These are phyloP conservation scores for Bibio marci DNA, from an alignment of 2,888 invertebrate species.

Conservation along the genomic window DNA sequence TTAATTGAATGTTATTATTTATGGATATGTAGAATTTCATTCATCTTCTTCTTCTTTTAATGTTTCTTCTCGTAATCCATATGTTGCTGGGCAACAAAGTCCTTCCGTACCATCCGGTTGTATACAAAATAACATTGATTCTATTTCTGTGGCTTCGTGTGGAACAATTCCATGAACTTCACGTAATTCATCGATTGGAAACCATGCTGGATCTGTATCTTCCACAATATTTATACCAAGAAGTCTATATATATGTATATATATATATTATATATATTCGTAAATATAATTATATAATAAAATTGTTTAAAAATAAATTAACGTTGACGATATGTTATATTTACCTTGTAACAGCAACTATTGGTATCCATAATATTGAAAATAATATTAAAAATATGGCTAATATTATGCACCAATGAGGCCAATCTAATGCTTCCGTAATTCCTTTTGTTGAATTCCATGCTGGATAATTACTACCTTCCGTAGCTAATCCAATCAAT, in stretches of 20 bases:
- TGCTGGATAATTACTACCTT: slow-evolving; percentile 71
- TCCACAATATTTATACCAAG: slow-evolving; percentile 66
- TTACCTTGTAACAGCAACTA: slow-evolving; percentile 63
- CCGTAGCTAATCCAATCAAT: slow-evolving; percentile 58
- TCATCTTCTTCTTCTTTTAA: slow-evolving; percentile 23
- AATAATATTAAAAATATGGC: slow-evolving; percentile 57
- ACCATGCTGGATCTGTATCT: slow-evolving; percentile 84
- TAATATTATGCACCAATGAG: slow-evolving; percentile 62
- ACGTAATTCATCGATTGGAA: slow-evolving; percentile 71
- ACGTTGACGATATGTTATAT: slow-evolving; percentile 2
- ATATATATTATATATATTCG: too few species aligned
- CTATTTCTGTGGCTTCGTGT: slow-evolving; percentile 58
- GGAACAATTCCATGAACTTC: slow-evolving; percentile 82
- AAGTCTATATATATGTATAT: slow-evolving; percentile 43
- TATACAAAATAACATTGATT: slow-evolving; percentile 69
- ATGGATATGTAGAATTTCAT: too few species aligned
- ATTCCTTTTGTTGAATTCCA: slow-evolving; percentile 60
- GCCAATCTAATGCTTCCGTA: slow-evolving; percentile 69
- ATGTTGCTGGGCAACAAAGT: slow-evolving; percentile 55
- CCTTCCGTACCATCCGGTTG: slow-evolving; percentile 68
- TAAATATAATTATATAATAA: too few species aligned
- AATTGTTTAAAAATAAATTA: not conserved
- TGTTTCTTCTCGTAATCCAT: slow-evolving; percentile 25
- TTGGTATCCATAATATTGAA: slow-evolving; percentile 79
- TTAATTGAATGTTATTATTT: too few species aligned